These are phyloP conservation scores for Hecatera dysodea DNA, from an alignment of 2,888 invertebrate species.

Conservation along the genomic window DNA sequence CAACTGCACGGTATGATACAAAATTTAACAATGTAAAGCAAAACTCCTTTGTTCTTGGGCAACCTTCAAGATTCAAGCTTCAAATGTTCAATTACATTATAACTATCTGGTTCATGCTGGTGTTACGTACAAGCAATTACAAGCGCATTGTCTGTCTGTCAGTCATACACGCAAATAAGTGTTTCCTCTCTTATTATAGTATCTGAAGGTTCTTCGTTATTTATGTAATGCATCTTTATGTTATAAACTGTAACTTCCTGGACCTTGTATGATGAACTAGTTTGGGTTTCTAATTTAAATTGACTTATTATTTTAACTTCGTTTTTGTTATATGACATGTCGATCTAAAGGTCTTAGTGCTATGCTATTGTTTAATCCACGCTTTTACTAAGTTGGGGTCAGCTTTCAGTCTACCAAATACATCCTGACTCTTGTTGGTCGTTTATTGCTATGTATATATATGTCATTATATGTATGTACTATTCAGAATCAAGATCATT, in stretches of 20 bases:
- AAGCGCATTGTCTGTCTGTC: constrained; percentile 77
- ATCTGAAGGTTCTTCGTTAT: constrained; percentile 53
- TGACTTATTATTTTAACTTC: background rate
- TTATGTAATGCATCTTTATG: constrained; percentile 55
- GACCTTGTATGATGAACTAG: constrained; percentile 22
- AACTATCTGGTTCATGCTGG: constrained; percentile 69
- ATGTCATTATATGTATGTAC: background rate
- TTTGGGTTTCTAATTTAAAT: constrained; percentile 25
- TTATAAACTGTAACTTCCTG: constrained; percentile 49
- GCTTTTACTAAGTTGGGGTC: background rate
- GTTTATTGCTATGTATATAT: background rate
- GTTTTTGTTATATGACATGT: background rate
- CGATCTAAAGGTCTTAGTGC: background rate
- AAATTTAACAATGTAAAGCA: constrained; percentile 61
- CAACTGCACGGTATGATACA: constrained; percentile 48
- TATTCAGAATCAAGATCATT: background rate
- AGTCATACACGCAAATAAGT: constrained; percentile 74
- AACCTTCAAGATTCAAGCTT: constrained; percentile 74
- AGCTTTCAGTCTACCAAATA: background rate
- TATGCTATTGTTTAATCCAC: background rate
- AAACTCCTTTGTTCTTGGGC: constrained; percentile 67
- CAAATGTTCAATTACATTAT: constrained; percentile 72
- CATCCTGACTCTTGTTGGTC: background rate
- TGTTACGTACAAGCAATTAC: constrained; percentile 76
- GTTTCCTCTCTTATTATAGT: constrained; percentile 69